Evolutionary conservation across 1,140 invertebrate species (phyloP).

Genomic region (Daktulosphaira vitifoliae): DNA sequence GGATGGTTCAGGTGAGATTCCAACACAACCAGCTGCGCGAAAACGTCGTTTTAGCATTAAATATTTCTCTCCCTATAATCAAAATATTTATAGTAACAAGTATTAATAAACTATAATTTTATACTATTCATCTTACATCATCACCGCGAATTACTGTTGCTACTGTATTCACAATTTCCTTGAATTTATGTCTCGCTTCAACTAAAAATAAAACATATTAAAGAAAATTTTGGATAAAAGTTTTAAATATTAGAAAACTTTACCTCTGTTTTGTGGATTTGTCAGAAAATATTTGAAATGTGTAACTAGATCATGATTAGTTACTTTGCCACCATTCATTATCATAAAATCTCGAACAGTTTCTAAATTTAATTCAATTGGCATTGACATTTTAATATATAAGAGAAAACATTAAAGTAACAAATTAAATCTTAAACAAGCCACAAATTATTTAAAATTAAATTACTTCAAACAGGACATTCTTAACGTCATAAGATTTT

Average conservation of each 20-base stretch:
- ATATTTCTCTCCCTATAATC: constrained; percentile 63
- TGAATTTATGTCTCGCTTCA: constrained; percentile 74
- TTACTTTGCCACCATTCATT: constrained; percentile 70
- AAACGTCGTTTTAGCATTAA: constrained; percentile 72
- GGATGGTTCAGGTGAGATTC: constrained; percentile 38
- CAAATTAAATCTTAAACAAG: too few species aligned
- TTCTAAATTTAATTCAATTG: constrained; percentile 65
- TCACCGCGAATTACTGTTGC: constrained; percentile 63
- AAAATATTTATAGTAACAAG: constrained; percentile 33
- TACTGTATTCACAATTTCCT: constrained; percentile 80
- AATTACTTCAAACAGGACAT: too few species aligned
- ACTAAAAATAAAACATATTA: constrained; percentile 51
- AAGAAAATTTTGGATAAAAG: not conserved
- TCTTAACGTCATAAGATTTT: too few species aligned
- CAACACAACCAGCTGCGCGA: constrained; percentile 46
- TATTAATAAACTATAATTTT: not conserved
- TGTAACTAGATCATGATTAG: constrained; percentile 78
- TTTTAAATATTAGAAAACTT: not conserved
- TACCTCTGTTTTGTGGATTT: constrained; percentile 65
- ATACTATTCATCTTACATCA: constrained; percentile 38
- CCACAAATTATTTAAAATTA: too few species aligned
- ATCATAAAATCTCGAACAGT: constrained; percentile 76
- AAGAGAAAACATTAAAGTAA: too few species aligned
- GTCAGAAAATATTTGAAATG: constrained; percentile 78
- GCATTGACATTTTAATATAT: constrained; percentile 38